These are phyloP conservation scores for Drusus annulatus DNA, from an alignment of 1,140 invertebrate species.

Conservation along the genomic window DNA sequence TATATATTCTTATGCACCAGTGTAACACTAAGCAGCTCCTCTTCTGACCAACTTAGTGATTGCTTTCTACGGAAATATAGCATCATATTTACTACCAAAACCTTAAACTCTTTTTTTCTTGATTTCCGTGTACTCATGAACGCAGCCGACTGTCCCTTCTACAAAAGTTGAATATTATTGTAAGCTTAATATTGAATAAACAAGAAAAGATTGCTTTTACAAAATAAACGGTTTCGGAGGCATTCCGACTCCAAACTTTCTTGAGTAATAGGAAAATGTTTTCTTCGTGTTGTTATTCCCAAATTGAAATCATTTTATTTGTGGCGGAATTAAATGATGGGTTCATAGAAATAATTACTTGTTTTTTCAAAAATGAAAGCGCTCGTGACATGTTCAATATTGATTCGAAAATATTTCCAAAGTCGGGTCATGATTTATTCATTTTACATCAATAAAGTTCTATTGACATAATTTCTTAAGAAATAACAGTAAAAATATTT, in stretches of 20 bases:
- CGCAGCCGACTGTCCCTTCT: neutral
- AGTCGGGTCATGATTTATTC: neutral
- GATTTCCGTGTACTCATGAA: too few species aligned
- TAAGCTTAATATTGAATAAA: slow-evolving; percentile 47
- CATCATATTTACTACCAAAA: too few species aligned
- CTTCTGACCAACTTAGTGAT: too few species aligned
- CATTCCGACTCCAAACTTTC: slow-evolving; percentile 19
- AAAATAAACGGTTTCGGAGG: slow-evolving; percentile 39
- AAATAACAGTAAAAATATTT: too few species aligned
- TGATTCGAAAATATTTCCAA: neutral
- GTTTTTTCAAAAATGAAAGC: neutral
- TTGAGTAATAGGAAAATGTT: slow-evolving; percentile 28
- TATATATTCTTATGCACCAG: too few species aligned
- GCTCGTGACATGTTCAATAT: neutral
- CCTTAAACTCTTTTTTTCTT: too few species aligned
- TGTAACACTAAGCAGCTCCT: too few species aligned
- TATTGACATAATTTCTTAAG: too few species aligned
- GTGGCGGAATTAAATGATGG: neutral
- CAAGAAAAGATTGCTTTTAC: slow-evolving; percentile 50
- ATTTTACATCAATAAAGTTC: too few species aligned
- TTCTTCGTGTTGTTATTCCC: slow-evolving; percentile 5
- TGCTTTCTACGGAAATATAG: too few species aligned
- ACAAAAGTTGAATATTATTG: slow-evolving; percentile 48
- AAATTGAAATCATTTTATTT: slow-evolving; percentile 29
- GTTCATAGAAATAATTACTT: neutral